Percentiles rank a stretch among this genome's conserved stretches.
Conservation (phyloP, 30 jellyfish, hydroid and myxozoan genomes). For the Hydra vulgaris region DNA sequence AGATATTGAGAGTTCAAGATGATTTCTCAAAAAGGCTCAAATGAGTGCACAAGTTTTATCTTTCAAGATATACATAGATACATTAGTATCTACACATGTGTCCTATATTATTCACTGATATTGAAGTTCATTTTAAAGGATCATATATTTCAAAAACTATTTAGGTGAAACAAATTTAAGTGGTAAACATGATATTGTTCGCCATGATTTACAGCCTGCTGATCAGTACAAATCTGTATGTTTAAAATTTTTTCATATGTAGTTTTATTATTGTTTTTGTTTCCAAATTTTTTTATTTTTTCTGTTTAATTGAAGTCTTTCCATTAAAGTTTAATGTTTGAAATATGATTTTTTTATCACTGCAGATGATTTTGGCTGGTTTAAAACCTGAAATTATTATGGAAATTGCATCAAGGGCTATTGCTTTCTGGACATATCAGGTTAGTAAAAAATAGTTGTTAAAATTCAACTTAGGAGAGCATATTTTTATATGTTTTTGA, state of each 20-base stretch:
- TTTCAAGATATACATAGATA: no score
- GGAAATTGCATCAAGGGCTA: constrained; percentile 96
- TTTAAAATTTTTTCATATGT: background rate
- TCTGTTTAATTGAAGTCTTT: no score
- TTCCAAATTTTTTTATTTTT: no score
- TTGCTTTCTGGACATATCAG: constrained; percentile 98
- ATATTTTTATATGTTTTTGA: no score
- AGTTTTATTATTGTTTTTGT: no score
- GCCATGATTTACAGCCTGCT: constrained; percentile 85
- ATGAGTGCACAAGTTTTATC: no score
- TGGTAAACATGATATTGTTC: constrained; percentile 92
- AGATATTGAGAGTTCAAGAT: no score
- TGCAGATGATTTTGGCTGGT: constrained; percentile 96
- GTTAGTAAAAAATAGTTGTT: constrained; percentile 17
- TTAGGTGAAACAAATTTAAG: constrained; percentile 79
- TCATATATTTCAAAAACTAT: background rate
- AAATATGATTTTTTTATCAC: background rate
- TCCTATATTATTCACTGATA: no score
- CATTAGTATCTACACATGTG: no score
- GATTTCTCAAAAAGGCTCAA: no score
- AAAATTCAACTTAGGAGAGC: background rate
- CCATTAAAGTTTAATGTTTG: no score
- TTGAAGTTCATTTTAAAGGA: no score
- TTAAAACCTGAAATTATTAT: constrained; percentile 83
- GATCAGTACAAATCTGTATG: constrained; percentile 97